These are phyloP conservation scores for Drosophila kambysellisi DNA, from an alignment of 2,888 invertebrate genomes.

Conservation along the genomic window DNA sequence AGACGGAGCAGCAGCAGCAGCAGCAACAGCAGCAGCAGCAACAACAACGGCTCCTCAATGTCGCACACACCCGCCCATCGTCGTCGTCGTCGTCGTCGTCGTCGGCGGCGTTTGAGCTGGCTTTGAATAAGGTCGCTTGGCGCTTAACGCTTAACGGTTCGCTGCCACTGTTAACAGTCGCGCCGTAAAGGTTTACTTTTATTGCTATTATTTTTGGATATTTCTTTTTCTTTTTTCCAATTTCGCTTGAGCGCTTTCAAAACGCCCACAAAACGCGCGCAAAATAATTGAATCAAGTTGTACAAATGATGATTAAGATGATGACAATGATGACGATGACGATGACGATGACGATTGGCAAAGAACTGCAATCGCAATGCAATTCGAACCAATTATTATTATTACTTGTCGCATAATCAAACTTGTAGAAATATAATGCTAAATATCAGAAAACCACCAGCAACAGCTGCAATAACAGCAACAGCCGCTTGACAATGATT, in stretches of 20 bases:
- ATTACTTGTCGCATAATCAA: not conserved
- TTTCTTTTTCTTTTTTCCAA: not conserved
- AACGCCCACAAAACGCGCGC: constrained; percentile 19
- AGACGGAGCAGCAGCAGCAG: constrained; percentile 16
- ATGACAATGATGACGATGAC: constrained; percentile 9
- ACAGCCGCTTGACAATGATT: constrained; percentile 59
- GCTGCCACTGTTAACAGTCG: constrained; percentile 45
- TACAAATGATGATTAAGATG: constrained; percentile 6
- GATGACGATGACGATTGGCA: constrained; percentile 16
- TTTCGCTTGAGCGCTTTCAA: constrained; percentile 11
- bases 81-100: not conserved
- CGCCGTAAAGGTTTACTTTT: constrained; percentile 17
- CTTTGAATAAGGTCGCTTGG: constrained; percentile 46
- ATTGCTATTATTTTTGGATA: not conserved
- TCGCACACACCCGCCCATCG: not conserved
- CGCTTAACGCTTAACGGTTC: constrained; percentile 51
- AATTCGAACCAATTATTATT: not conserved
- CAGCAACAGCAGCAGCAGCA: not conserved
- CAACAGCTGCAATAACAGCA: not conserved
- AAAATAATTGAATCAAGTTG: constrained; percentile 6
- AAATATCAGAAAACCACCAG: not conserved
- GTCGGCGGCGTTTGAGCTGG: not conserved
- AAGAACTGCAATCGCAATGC: constrained; percentile 12
- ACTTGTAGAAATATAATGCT: not conserved
- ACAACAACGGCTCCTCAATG: constrained; percentile 10